phyloP scores from a whole-genome alignment of 1,140 invertebrate species.

The Tetragonula clypearis region DNA sequence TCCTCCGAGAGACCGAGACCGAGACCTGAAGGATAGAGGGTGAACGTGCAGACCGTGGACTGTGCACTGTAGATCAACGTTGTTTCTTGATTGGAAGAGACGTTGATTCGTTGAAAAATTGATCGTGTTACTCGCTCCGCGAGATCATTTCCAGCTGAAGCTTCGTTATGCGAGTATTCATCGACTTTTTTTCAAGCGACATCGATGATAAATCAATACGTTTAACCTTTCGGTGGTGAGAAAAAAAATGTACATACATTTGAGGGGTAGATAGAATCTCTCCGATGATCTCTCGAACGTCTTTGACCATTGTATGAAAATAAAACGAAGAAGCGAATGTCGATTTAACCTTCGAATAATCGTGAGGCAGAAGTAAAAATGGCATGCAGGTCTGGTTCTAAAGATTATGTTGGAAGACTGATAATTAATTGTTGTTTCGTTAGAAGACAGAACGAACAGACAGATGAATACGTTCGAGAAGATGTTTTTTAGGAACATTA shows the following conservation, averaged over 20 bases:
- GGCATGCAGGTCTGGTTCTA: background rate
- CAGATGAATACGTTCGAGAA: constrained; percentile 6
- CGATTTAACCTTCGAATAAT: background rate
- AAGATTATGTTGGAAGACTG: background rate
- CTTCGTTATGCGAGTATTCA: no score
- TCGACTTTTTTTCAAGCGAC: no score
- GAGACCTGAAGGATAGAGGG: background rate
- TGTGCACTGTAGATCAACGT: background rate
- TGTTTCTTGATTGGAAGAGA: background rate
- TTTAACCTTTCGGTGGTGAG: background rate
- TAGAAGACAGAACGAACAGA: constrained; percentile 16
- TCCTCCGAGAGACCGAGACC: background rate
- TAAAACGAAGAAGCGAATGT: background rate
- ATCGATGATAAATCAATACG: background rate
- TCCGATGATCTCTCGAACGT: background rate
- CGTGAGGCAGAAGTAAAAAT: background rate
- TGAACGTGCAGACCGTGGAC: background rate
- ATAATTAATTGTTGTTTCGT: constrained; percentile 46
- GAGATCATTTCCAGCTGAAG: background rate
- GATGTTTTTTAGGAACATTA: constrained; percentile 10
- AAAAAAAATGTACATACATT: no score
- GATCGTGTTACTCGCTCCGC: background rate
- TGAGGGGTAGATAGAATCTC: background rate
- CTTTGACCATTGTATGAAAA: no score
- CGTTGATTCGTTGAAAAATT: background rate